Base-by-base conservation (phyloP, 2,888 invertebrate species). In the Anaspis maculata region DNA sequence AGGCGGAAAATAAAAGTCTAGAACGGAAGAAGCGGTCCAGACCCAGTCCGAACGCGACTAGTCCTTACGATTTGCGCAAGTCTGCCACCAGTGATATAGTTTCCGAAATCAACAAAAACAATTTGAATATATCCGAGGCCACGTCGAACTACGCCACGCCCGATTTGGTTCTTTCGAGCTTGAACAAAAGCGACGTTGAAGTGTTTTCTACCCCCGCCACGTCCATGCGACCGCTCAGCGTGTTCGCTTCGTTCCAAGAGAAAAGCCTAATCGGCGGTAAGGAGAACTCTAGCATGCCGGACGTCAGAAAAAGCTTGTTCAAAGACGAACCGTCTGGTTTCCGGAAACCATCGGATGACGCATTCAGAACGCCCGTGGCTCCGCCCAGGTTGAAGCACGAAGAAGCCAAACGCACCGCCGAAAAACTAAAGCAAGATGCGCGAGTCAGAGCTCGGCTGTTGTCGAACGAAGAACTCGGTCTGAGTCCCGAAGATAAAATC, bases 381-480 rank as follows among this genome's bases (percentile, higher is more conserved):
- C 72, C 72, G 2, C 68, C 69, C 13, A 61, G 72, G 34, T 46
- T 57, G 5, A 70, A 68, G 44, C 61, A 66, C 41, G 68, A 69
- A 26, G 68, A 71, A 41, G 59, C 67, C 1, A 61, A 62, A 37
- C 59, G 59, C 34, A 73, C 74, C 0, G 59, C 70, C 13, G 72
- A 77, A 49, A 73, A 77, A 56, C 65, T 78, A 27, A 74, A 76
- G 38, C 73, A 74, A 40, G 75, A 77, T 41, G 76, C 76, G 13
- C 45, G 57, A 33, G 73, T 77, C 1, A 64, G 82, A 33, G 77
- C 76, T 12, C 68, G 79, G 28, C 79, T 80, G 5, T 70, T 78
- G 59, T 80, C 79, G 35, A 83, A 85, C 54, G 78, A 80, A 43
- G 83, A 85, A 52, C 61, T 84, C 13, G 81, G 83, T 2, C 65